Evolutionary conservation across 2,888 invertebrate species (phyloP).

Genomic region (Alentia gelatinosa): DNA sequence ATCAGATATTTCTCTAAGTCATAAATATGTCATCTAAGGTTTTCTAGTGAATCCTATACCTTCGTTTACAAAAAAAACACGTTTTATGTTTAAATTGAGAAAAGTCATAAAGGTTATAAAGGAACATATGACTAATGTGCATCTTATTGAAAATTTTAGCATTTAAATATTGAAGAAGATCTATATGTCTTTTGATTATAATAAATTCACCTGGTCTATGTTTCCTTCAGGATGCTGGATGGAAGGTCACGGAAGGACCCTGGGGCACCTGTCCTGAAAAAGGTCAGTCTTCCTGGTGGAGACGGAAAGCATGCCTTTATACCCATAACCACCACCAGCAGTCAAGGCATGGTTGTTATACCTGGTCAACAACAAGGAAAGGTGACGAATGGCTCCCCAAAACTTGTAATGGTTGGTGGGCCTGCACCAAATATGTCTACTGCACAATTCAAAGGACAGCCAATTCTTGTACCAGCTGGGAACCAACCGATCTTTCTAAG

Average conservation of each 20-base stretch:
- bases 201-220: too few relatives aligned
- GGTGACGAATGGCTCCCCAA: background rate
- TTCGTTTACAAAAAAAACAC: too few relatives aligned
- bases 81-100: too few relatives aligned
- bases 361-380: background rate
- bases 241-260: constrained; percentile 37
- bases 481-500: background rate
- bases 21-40: background rate
- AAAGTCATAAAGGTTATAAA: too few relatives aligned
- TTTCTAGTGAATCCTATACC: too few relatives aligned
- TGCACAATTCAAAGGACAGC: background rate
- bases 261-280: constrained; percentile 20
- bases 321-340: background rate
- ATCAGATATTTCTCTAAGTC: background rate
- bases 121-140: too few relatives aligned
- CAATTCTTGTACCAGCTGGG: constrained; percentile 25
- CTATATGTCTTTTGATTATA: too few relatives aligned
- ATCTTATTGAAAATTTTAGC: too few relatives aligned
- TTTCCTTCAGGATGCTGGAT: constrained; percentile 23
- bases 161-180: too few relatives aligned
- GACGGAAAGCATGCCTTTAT: constrained; percentile 18
- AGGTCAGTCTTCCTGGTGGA: background rate
- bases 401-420: background rate
- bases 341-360: background rate
- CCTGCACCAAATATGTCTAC: background rate